Conservation (phyloP, 2,888 invertebrate species). For the Mythimna pallens region DNA sequence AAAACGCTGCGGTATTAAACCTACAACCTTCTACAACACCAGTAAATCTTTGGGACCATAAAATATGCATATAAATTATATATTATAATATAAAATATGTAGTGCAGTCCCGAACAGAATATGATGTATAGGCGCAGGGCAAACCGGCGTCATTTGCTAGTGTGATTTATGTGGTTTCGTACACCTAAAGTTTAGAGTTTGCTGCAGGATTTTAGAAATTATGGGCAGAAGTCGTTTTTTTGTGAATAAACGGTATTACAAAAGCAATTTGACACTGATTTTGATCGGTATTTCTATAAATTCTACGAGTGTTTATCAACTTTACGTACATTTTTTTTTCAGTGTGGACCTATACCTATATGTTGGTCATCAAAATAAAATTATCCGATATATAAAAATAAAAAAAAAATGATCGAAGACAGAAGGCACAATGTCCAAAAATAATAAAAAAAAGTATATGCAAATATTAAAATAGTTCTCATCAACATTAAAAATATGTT, state of each 20-base stretch:
- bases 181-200: conserved; percentile 43
- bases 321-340: too few relatives aligned
- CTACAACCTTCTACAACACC: conserved; percentile 40
- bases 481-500: neutral
- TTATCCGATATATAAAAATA: too few relatives aligned
- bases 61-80: conserved; percentile 81
- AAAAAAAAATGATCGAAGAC: too few relatives aligned
- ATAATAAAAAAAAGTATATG: too few relatives aligned
- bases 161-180: conserved; percentile 67
- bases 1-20: conserved; percentile 21
- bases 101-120: conserved; percentile 69
- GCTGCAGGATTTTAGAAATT: conserved; percentile 44
- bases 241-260: neutral
- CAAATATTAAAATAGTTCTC: neutral
- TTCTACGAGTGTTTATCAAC: too few relatives aligned
- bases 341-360: too few relatives aligned
- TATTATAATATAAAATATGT: conserved; percentile 68
- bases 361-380: too few relatives aligned
- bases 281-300: neutral
- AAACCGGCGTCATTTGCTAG: conserved; percentile 69
- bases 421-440: too few relatives aligned
- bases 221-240: neutral
- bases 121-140: conserved; percentile 72
- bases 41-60: conserved; percentile 69
- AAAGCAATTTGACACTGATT: neutral